phyloP scores from a whole-genome alignment of 64 coral and sea anemone genomes.

The Porites australiensis region DNA sequence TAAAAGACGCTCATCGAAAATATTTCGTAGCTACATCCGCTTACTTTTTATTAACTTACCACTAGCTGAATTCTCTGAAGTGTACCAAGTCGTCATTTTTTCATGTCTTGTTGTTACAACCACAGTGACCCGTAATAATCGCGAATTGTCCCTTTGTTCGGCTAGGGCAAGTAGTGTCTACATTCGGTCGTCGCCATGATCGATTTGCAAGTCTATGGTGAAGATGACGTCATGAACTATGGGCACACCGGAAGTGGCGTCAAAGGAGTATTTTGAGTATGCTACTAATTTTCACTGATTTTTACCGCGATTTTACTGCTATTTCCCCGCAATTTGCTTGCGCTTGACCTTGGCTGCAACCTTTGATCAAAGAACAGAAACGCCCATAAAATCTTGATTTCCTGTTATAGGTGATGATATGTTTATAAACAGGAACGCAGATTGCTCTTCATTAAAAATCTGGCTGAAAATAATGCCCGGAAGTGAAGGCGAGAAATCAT shows the following conservation, averaged over 20 bases:
- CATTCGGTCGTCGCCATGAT: background rate
- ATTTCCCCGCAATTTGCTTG: background rate
- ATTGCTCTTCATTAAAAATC: too few relatives aligned
- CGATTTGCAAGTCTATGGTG: constrained; percentile 3
- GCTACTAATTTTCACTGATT: too few relatives aligned
- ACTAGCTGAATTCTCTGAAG: constrained; percentile 40
- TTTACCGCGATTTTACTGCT: background rate
- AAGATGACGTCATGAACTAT: constrained; percentile 22
- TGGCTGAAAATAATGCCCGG: background rate
- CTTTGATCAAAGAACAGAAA: too few relatives aligned
- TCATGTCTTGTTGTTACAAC: background rate
- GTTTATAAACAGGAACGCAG: too few relatives aligned
- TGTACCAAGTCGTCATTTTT: constrained; percentile 71
- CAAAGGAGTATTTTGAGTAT: background rate
- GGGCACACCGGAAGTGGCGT: background rate
- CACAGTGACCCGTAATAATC: background rate
- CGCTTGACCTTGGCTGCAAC: too few relatives aligned
- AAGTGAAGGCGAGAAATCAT: background rate
- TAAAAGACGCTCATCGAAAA: constrained; percentile 5
- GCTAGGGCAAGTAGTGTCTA: background rate
- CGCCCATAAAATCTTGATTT: too few relatives aligned
- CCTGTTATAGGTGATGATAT: too few relatives aligned
- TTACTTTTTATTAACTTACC: constrained; percentile 16
- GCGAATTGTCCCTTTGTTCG: constrained; percentile 12
- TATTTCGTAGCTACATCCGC: background rate